Conservation (phyloP, 2,113 vertebrate genomes). For the Azemiops feae region DNA sequence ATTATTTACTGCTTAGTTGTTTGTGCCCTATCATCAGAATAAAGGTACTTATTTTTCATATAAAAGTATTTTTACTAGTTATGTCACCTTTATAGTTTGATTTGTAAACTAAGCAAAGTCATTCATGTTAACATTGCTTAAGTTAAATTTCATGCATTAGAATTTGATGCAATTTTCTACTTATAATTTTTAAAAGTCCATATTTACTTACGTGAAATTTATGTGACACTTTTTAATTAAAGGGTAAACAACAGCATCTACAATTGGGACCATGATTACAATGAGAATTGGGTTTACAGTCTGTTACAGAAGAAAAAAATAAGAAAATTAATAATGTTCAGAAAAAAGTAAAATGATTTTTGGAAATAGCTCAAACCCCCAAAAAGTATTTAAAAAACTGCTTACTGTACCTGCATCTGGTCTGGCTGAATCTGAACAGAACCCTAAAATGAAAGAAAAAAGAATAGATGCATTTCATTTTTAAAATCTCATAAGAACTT, state of each 20-base stretch:
- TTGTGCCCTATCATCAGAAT: background rate
- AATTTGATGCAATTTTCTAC: background rate
- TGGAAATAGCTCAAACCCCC: slow-evolving; percentile 21
- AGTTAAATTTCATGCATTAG: background rate
- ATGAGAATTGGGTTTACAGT: slow-evolving; percentile 91
- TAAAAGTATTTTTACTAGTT: background rate
- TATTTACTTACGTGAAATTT: slow-evolving; percentile 87
- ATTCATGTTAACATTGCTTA: background rate
- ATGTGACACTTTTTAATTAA: slow-evolving; percentile 87
- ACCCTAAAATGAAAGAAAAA: slow-evolving; percentile 70
- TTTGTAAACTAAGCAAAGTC: background rate
- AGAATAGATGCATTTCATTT: slow-evolving; percentile 16
- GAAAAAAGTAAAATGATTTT: background rate
- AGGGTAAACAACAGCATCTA: slow-evolving; percentile 83
- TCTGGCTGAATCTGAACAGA: slow-evolving; percentile 83
- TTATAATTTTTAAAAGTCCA: background rate
- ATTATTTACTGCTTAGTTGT: background rate
- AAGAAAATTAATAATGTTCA: background rate
- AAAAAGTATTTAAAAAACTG: background rate
- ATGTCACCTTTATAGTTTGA: background rate
- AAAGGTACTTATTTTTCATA: background rate
- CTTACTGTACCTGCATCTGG: slow-evolving; percentile 88
- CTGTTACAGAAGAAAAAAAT: slow-evolving; percentile 61
- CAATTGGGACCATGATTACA: slow-evolving; percentile 84
- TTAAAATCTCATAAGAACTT: background rate